Evolutionary conservation across 35 echinoderm and acorn worm species (phyloP), one percentile per base, ranked within the genome.

Genomic region (Ptychodera flava): DNA sequence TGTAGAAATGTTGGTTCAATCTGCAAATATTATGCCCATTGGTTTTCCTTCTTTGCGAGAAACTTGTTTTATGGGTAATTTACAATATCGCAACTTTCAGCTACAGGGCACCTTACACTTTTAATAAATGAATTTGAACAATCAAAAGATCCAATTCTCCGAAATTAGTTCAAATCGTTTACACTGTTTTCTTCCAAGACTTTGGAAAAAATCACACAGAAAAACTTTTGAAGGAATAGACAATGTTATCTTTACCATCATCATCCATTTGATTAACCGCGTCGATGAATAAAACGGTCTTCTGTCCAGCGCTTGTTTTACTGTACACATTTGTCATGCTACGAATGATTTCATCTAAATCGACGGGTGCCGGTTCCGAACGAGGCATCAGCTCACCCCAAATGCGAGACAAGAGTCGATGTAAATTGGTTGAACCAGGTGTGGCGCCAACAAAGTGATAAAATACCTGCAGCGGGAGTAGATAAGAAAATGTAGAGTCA

Each of bases 361-460:
- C 45, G 45, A 64, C 45, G 45, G 45, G 45, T 64, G 22, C 45
- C 45, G 45, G 45, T 12, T 64, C 45, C 6, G 45, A 64, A 64
- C 22, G 45, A 22, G 6, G 45, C 45, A 64, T 64, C 45, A 64
- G 22, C 22, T 64, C 45, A 64, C 6, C 22, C 45, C 45, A 64
- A 12, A 64, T 64, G 45, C 45, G 45, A 64, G 45, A 64, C 45
- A 64, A 64, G 6, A 64, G 45, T 64, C 45, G 6, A 22, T 64
- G 45, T 64, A 64, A 64, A 64, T 64, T 64, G 6, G 95, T 97
- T 0, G 95, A 97, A 31, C 95, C 95, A 16, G 95, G 95, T 12
- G 93, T 89, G 12, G 95, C 95, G 78, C 95, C 95, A 76, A 97
- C 95, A 89, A 97, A 97, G 85, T 97, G 95, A 33, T 91, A 97